Conservation (phyloP, 2,113 vertebrate species). For the Varanus salvator region DNA sequence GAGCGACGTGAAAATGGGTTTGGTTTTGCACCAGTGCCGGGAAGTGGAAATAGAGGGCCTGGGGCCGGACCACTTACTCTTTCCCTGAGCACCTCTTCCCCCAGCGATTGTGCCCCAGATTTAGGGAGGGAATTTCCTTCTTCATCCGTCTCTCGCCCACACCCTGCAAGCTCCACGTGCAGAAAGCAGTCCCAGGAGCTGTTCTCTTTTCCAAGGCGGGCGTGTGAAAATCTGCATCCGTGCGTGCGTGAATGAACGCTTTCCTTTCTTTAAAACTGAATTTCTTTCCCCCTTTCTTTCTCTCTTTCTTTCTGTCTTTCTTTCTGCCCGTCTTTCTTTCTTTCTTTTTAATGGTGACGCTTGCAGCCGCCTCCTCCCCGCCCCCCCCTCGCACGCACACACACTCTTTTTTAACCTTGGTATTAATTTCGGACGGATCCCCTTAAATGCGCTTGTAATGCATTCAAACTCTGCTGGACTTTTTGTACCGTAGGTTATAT, state of each 20-base stretch:
- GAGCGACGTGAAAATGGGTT: neutral
- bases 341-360: constrained; percentile 19
- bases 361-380: constrained; percentile 51
- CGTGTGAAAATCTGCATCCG: neutral
- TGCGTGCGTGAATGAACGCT: neutral
- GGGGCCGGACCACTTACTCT: no score
- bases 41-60: no score
- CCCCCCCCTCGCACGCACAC: constrained; percentile 26
- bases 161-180: no score
- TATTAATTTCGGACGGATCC: constrained; percentile 65
- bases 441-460: constrained; percentile 59
- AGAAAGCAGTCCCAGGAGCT: neutral
- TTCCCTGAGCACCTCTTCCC: no score
- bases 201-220: neutral
- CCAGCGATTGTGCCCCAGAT: neutral
- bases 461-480: constrained; percentile 70
- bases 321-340: no score
- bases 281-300: neutral
- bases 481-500: constrained; percentile 78
- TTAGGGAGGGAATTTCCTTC: neutral
- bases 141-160: no score
- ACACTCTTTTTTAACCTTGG: constrained; percentile 54
- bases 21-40: neutral
- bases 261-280: neutral
- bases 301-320: no score